Base-by-base conservation (phyloP, 2,888 invertebrate species). In the Ectropis crepuscularia region DNA sequence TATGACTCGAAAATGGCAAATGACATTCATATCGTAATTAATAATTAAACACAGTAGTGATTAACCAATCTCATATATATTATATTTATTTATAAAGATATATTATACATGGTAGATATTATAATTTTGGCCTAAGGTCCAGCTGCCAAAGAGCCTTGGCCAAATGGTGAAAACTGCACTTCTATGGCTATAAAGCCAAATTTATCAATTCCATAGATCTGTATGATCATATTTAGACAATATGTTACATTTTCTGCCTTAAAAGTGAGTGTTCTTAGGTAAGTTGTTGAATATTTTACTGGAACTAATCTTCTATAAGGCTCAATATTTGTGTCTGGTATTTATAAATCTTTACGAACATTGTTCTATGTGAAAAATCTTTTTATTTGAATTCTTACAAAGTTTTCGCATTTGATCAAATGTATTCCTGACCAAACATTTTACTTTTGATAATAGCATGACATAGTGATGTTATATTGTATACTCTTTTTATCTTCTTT, bases 401-500 rank as follows among this genome's bases (percentile, higher is more conserved):
- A 28, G 16, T 28, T 28, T 28, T 28, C 16, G 16, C 16, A 28
- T 28, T 28, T 28, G 16, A 39, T 47, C 37, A 50, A 43, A 8
- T 38, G 4, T 51, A 50, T 5, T n/a, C n/a, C 39, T 58, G 50
- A 58, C 51, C 58, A 46, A 58, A 28, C 11, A 9, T 16, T 45
- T 51, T 36, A 46, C 28, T 49, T 47, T 42, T 51, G 45, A 37
- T 46, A 28, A 39, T 28, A 41, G 37, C 41, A 48, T 59, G 58
- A 48, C 43, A 50, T 58, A 47, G 11, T 39, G 12, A 42, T 58
- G 45, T 51, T 67, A 65, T 60, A 49, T 46, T 62, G 57, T 65
- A 57, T 68, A 68, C 63, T 67, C 12, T 57, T 57, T 73, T 76
- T 75, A 70, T 74, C 62, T 68, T 57, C 60, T 67, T 74, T 77